phyloP scores from a whole-genome alignment of 1,140 invertebrate genomes.

The Philaenus spumarius region DNA sequence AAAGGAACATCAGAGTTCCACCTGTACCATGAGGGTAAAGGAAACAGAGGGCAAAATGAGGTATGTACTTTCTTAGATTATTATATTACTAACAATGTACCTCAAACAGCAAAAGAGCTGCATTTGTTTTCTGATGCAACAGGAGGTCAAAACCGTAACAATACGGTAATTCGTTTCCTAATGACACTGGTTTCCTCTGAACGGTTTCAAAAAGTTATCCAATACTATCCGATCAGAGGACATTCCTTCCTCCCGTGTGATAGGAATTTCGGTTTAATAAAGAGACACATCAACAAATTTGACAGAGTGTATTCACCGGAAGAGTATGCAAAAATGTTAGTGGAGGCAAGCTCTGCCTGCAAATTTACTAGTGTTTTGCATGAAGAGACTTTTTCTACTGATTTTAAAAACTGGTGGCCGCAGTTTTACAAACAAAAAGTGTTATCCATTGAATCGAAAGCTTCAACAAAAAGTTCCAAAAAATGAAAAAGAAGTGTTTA shows the following conservation, averaged over 20 bases:
- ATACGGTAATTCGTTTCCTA: constrained; percentile 16
- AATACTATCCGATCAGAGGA: constrained; percentile 29
- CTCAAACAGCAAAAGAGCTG: constrained; percentile 2
- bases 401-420: too few species aligned
- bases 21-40: constrained; percentile 19
- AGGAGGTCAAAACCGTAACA: too few species aligned
- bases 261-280: constrained; percentile 29
- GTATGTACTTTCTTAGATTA: constrained; percentile 16
- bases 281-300: constrained; percentile 13
- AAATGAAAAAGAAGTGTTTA: too few species aligned
- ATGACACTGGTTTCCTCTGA: constrained; percentile 9
- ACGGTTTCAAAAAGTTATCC: constrained; percentile 24
- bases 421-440: too few species aligned
- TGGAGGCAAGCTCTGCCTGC: too few species aligned
- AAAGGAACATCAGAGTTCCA: constrained; percentile 24
- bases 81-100: background rate
- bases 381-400: too few species aligned
- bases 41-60: constrained; percentile 17
- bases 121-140: constrained; percentile 21
- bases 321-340: background rate
- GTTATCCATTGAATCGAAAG: too few species aligned
- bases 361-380: too few species aligned
- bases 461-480: too few species aligned
- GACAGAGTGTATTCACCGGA: constrained; percentile 1
- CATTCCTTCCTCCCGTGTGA: constrained; percentile 32